These are phyloP conservation scores for Tadarida brasiliensis DNA, from an alignment of 2,797 vertebrate species.

Conservation along the genomic window DNA sequence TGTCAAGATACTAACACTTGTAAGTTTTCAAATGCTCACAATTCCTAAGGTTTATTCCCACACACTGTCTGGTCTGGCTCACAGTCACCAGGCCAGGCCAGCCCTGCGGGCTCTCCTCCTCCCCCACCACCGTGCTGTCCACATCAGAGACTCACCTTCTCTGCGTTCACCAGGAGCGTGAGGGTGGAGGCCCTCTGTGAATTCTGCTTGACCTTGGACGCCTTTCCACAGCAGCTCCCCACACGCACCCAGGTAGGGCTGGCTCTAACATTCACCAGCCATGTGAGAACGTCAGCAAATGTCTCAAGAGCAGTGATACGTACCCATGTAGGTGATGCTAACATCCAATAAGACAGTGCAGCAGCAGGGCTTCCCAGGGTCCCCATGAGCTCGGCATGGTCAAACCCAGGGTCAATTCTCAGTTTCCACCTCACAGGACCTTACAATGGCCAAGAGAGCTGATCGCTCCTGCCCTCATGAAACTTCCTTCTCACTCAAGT, in stretches of 20 bases:
- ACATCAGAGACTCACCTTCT: too few species aligned
- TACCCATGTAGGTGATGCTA: not conserved
- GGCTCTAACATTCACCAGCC: not conserved
- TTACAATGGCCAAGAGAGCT: too few species aligned
- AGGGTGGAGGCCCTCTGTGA: not conserved
- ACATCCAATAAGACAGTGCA: too few species aligned
- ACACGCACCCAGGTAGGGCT: not conserved
- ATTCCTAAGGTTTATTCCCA: not conserved
- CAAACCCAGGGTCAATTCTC: not conserved
- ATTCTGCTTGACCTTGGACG: not conserved
- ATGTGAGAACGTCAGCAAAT: not conserved
- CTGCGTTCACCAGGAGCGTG: not conserved
- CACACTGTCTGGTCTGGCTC: not conserved
- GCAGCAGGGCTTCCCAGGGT: too few species aligned
- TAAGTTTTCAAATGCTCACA: not conserved
- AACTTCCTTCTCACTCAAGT: not conserved
- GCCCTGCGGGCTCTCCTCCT: not conserved
- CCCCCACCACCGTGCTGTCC: not conserved
- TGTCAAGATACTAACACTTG: too few species aligned
- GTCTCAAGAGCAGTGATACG: fast-evolving
- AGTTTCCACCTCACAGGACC: too few species aligned
- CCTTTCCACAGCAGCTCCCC: not conserved
- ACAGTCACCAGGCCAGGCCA: too few species aligned
- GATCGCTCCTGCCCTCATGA: too few species aligned
- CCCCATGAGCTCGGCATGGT: too few species aligned